A percentile compares a stretch with the other conserved stretches of the same genome.
phyloP scores from a whole-genome alignment of 1,140 invertebrate genomes.

The Phymastichus coffea region DNA sequence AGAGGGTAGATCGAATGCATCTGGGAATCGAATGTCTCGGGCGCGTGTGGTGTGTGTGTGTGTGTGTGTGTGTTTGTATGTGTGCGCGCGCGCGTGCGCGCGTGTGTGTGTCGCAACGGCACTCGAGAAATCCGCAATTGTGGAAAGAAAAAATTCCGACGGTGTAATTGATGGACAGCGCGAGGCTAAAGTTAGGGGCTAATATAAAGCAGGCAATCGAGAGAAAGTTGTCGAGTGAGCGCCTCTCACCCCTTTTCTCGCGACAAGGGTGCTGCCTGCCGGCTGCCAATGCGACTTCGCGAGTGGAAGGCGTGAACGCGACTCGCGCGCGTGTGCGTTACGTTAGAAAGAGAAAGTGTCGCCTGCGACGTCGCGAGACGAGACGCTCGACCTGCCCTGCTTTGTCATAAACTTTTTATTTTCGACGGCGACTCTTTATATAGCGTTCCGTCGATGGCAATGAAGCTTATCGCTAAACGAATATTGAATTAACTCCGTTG shows the following conservation, averaged over 20 bases:
- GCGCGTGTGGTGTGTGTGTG: conserved; percentile 37
- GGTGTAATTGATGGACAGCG: conserved; percentile 48
- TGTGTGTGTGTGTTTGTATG: conserved; percentile 36
- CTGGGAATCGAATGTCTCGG: conserved; percentile 26
- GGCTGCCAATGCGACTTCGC: background rate
- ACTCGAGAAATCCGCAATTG: conserved; percentile 50
- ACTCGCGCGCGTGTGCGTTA: too few species aligned
- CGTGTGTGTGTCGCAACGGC: conserved; percentile 48
- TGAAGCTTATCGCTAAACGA: too few species aligned
- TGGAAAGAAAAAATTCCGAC: conserved; percentile 37
- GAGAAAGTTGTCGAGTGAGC: conserved; percentile 16
- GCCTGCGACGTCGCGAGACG: too few species aligned
- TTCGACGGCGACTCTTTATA: too few species aligned
- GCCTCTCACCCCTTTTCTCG: conserved; percentile 16
- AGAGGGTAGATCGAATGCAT: conserved; percentile 26
- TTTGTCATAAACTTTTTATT: too few species aligned
- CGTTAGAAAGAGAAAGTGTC: too few species aligned
- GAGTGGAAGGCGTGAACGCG: background rate
- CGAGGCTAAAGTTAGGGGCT: background rate
- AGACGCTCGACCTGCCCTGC: too few species aligned
- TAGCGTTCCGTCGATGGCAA: too few species aligned
- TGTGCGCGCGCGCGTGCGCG: too few species aligned
- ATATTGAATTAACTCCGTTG: background rate
- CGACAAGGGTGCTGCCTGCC: background rate
- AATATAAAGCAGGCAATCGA: conserved; percentile 7